Percentiles rank a stretch among this genome's conserved stretches.
phyloP scores from a whole-genome alignment of 2,888 invertebrate genomes.

The Cosmia trapezina region DNA sequence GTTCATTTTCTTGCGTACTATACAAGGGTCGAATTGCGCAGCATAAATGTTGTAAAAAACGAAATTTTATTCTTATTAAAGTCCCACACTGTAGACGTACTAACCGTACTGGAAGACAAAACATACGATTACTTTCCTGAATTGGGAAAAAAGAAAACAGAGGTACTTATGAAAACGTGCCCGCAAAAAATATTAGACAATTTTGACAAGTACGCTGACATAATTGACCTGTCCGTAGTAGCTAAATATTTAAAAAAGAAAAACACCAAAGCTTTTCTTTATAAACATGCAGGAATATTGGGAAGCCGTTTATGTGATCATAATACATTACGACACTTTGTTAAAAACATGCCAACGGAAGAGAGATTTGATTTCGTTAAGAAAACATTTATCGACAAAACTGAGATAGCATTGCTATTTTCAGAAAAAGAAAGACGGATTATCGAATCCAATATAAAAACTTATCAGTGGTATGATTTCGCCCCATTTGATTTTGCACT shows the following conservation, averaged over 20 bases:
- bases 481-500: constrained; percentile 78
- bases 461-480: constrained; percentile 77
- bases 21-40: constrained; percentile 9
- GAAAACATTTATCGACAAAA: constrained; percentile 73
- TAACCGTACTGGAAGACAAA: constrained; percentile 70
- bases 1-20: too few species aligned
- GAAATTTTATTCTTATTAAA: constrained; percentile 45
- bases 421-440: background rate
- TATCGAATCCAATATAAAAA: constrained; percentile 31
- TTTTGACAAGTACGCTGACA: constrained; percentile 57
- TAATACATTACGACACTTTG: constrained; percentile 74
- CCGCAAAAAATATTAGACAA: constrained; percentile 74
- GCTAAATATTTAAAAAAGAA: constrained; percentile 74
- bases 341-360: constrained; percentile 74
- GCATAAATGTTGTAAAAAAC: background rate
- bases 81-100: constrained; percentile 68
- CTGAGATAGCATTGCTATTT: constrained; percentile 2
- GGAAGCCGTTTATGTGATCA: constrained; percentile 55
- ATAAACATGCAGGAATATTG: constrained; percentile 66
- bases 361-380: constrained; percentile 77
- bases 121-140: constrained; percentile 48
- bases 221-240: constrained; percentile 73
- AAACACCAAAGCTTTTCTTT: constrained; percentile 72
- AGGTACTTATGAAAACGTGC: constrained; percentile 74
- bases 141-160: constrained; percentile 72